Evolutionary conservation across 2,797 vertebrate species (phyloP), one percentile per base, ranked within the genome.

Genomic region (Sebastes variabilis): DNA sequence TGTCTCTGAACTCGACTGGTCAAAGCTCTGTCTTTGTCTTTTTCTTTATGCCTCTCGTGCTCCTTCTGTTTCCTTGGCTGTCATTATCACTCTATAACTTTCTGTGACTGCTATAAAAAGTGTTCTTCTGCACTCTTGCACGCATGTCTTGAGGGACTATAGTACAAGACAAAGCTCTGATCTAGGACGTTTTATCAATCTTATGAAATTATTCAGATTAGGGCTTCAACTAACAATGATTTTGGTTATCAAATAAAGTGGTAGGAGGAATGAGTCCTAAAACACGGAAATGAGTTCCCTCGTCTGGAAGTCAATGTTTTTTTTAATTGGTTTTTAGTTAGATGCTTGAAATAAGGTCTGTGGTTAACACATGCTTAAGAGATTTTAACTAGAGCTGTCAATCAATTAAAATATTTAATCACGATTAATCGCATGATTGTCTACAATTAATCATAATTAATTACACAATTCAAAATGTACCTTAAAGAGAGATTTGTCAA

Each of bases 71-170:
- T 68, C 22, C 62, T 27, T 10, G 20, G 25, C 61, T 66, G 36
- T 59, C 11, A 8, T 61, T 72, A 64, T 67, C 66, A 29, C 20
- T 32, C 24, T 61, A 10, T 22, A 36, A 61, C 58, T 75, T 59
- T 66, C 9, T 65, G n/a, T 7, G 22, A 56, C 72, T 64, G 30
- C 49, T 29, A 27, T 85, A 64, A 80, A 83, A 81, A 64, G 24
- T 5, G 12, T 52, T 29, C 34, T 62, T 32, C 14, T 79, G 22
- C 32, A 29, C 14, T 72, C 11, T 61, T 49, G 61, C 68, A 75
- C 1, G 5, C 30, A 77, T 1, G 2, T 73, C 60, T 67, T 20
- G 16, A 42, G 32, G 14, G 61, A 20, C n/a, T 36, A 32, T 4
- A 22, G 27, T 8, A 18, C 20, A 24, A 42, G 34, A 73, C 30